Evolutionary conservation across 2,888 invertebrate genomes (phyloP).

Genomic region (Choristoneura rosaceana): DNA sequence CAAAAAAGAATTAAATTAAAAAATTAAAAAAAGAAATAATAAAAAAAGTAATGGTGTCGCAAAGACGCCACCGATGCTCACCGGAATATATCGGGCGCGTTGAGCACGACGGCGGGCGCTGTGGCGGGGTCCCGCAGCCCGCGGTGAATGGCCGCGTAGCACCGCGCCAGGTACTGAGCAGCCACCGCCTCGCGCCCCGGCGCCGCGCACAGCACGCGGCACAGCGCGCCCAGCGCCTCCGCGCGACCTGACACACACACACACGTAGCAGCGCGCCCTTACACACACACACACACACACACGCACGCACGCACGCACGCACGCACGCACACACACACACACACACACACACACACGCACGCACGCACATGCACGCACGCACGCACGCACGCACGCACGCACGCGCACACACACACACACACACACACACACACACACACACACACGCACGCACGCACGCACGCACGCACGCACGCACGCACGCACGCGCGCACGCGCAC

Average conservation of each 20-base stretch:
- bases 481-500: too few species aligned
- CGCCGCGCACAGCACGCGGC: slow-evolving; percentile 97
- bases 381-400: too few species aligned
- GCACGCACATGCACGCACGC: too few species aligned
- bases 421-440: background rate
- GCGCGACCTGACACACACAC: slow-evolving; percentile 88
- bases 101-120: slow-evolving; percentile 94
- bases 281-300: too few species aligned
- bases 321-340: too few species aligned
- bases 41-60: too few species aligned
- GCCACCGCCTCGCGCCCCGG: slow-evolving; percentile 97
- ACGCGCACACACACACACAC: too few species aligned
- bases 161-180: slow-evolving; percentile 96
- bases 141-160: slow-evolving; percentile 96
- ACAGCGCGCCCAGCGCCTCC: slow-evolving; percentile 97
- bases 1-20: too few species aligned
- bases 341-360: too few species aligned
- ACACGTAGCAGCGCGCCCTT: background rate
- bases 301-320: too few species aligned
- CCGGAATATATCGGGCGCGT: slow-evolving; percentile 95
- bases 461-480: too few species aligned
- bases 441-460: background rate
- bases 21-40: too few species aligned
- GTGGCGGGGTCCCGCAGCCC: slow-evolving; percentile 90
- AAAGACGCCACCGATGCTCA: slow-evolving; percentile 41